Conservation (phyloP, 2,888 invertebrate genomes). For the Patella depressa region DNA sequence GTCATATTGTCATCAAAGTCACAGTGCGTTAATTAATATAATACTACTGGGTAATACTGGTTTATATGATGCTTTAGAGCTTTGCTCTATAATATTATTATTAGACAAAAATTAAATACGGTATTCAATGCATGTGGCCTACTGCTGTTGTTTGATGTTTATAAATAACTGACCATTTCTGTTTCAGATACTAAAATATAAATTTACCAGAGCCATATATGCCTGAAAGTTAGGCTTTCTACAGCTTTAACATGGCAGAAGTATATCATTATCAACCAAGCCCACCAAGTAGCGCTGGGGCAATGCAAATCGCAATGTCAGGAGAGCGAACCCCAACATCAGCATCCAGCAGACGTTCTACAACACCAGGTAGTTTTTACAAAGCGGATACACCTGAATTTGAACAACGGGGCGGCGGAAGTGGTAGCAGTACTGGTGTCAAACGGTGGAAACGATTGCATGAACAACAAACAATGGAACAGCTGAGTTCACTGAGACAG, state of each 20-base stretch:
- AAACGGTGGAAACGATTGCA: slow-evolving; percentile 64
- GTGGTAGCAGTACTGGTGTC: slow-evolving; percentile 29
- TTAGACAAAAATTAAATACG: no score
- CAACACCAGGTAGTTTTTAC: neutral
- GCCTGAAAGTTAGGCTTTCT: no score
- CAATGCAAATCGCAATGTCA: neutral
- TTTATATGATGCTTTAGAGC: no score
- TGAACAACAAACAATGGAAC: slow-evolving; percentile 67
- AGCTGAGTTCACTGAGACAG: slow-evolving; percentile 60
- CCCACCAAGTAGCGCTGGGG: neutral
- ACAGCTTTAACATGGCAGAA: neutral
- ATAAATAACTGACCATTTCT: no score
- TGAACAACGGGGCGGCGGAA: neutral
- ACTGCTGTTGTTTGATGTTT: no score
- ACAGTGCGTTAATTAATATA: no score
- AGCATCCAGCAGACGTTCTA: neutral
- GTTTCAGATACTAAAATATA: no score
- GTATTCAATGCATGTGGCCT: no score
- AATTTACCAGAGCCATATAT: no score
- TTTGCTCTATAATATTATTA: no score
- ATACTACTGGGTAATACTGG: no score
- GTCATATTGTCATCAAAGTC: no score
- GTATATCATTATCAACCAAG: slow-evolving; percentile 1
- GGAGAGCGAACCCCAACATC: neutral
- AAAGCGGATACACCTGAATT: neutral